Evolutionary conservation across 2,113 vertebrate species (phyloP).

Genomic region (Thomomys bottae): DNA sequence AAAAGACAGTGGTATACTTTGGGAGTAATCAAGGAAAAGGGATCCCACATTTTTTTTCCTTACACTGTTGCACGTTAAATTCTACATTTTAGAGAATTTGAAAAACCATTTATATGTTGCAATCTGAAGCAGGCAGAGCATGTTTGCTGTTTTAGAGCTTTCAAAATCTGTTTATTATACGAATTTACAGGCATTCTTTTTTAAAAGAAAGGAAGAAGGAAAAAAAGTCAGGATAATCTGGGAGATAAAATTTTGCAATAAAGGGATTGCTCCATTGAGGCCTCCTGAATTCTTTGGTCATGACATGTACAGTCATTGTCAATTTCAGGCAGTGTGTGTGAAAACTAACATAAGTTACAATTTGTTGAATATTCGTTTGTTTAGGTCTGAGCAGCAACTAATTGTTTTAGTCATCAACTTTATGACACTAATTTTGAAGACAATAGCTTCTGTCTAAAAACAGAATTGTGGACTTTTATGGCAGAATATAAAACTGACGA

Average conservation of each 20-base stretch:
- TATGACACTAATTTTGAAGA: slow-evolving; percentile 15
- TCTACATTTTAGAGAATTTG: neutral
- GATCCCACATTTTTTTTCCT: neutral
- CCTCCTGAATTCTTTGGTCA: slow-evolving; percentile 20
- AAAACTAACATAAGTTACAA: slow-evolving; percentile 25
- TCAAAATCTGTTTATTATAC: slow-evolving; percentile 18
- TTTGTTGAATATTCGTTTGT: neutral
- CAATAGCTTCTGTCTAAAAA: neutral
- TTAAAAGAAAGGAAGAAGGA: slow-evolving; percentile 27
- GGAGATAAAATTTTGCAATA: neutral
- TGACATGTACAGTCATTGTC: neutral
- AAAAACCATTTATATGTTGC: neutral
- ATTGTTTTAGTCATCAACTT: slow-evolving; percentile 35
- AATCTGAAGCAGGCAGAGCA: neutral
- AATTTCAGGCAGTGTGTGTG: neutral
- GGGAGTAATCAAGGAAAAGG: too few relatives aligned
- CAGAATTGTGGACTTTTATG: neutral
- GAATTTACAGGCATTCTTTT: neutral
- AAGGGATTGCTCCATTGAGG: neutral
- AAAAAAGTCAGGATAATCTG: neutral
- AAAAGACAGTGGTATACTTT: neutral
- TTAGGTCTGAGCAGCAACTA: neutral
- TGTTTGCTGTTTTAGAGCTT: neutral
- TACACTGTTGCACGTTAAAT: neutral
- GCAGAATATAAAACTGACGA: neutral